Base-by-base conservation (phyloP, 2,797 vertebrate species). In the Eupleurogrammus muticus region DNA sequence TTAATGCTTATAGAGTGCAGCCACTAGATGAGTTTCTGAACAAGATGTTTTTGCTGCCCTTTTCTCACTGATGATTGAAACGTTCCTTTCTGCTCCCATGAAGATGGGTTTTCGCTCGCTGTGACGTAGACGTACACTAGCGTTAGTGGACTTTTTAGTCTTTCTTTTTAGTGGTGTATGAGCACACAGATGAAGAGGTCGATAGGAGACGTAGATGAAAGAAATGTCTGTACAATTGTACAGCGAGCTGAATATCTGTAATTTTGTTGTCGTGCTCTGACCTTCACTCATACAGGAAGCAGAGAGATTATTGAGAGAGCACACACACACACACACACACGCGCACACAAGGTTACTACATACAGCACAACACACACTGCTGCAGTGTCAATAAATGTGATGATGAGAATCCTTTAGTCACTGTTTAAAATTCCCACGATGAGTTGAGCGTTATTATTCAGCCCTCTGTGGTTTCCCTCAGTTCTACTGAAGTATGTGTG, bases 251-350 rank as follows among this genome's bases (percentile, higher is more conserved):
- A 40, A 28, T 57, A 36, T 42, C 49, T 49, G 64, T n/a, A 21
- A 17, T 23, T 4, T 23, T 23, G 16, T n/a, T 5, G 8, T 46
- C 59, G 7, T 51, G 21, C n/a, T 56, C 9, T 67, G 53, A 70
- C 49, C 67, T 32, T 21, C 6, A 0, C 3, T 76, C 42, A 32
- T 0, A 68, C 70, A 80, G 71, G 75, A 84, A 86, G 58, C 19
- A 66, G 58, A 62, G n/a, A 36, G 20, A 70, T 67, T 34, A 75
- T 40, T 1, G 50, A 47, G 12, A 44, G 5, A 10, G 17, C 38
- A 20, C 38, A 38, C 42, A 51, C 47, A 59, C 69, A 76, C 52
- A 67, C 70, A 40, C 69, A 23, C 36, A 57, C 40, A 38, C 46
- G 44, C 46, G 46, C 53, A 57, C 34, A 32, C 62, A 64, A 65